Evolutionary conservation across 2,797 vertebrate genomes (phyloP).

Genomic region (Prionace glauca): DNA sequence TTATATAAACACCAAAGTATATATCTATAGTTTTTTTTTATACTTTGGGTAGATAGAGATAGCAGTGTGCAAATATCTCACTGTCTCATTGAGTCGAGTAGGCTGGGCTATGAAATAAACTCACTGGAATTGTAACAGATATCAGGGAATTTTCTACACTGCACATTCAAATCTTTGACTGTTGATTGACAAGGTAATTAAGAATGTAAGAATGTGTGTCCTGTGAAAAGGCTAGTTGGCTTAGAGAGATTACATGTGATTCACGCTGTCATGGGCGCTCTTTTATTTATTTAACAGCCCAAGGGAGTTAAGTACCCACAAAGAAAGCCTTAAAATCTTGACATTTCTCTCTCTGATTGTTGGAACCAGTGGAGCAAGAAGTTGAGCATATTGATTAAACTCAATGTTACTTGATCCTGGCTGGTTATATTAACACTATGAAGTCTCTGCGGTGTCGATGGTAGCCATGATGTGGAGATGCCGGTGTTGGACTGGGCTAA

Average conservation of each 20-base stretch:
- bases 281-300: background rate
- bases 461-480: no score
- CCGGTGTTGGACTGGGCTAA: no score
- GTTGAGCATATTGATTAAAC: background rate
- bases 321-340: background rate
- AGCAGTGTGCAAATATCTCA: background rate
- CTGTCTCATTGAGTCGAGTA: background rate
- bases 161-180: background rate
- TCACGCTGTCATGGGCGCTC: background rate
- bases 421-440: background rate
- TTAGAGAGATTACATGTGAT: background rate
- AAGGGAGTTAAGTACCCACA: background rate
- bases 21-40: background rate
- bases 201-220: background rate
- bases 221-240: background rate
- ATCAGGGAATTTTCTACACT: background rate
- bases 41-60: background rate
- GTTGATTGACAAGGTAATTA: background rate
- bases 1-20: background rate
- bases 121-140: background rate
- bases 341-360: background rate
- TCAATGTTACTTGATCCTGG: background rate
- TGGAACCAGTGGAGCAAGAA: background rate
- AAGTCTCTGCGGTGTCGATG: no score
- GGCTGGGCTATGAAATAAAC: background rate